A percentile compares a stretch with the other conserved stretches of the same genome.
Conservation (phyloP, 1,140 invertebrate genomes). For the Drosophila kanapiae region DNA sequence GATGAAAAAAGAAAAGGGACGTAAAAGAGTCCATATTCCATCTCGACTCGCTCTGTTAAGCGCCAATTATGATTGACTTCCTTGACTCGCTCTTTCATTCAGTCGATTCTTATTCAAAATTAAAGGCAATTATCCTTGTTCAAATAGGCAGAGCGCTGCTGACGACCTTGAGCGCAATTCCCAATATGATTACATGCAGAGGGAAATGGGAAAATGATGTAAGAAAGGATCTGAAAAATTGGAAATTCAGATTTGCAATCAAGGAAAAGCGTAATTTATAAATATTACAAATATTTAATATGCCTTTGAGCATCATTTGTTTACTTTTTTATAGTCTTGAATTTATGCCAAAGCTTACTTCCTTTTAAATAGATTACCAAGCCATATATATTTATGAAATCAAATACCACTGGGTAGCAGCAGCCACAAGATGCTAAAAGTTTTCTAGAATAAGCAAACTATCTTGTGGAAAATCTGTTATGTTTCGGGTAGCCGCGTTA, state of each 20-base stretch:
- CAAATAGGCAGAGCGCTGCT: conserved; percentile 52
- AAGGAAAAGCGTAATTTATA: conserved; percentile 1
- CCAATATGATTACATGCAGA: conserved; percentile 5
- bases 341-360: neutral
- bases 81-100: conserved; percentile 25
- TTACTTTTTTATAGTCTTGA: neutral
- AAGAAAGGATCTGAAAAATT: neutral
- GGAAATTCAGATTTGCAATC: conserved; percentile 7
- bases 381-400: neutral
- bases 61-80: conserved; percentile 66
- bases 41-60: conserved; percentile 37
- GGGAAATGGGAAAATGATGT: conserved; percentile 33
- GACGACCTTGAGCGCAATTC: conserved; percentile 30
- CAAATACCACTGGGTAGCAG: neutral
- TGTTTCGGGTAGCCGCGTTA: neutral
- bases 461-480: neutral
- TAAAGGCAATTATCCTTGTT: conserved; percentile 73
- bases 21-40: conserved; percentile 23
- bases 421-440: neutral
- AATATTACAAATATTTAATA: neutral
- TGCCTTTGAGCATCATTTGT: neutral
- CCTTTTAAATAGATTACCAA: neutral
- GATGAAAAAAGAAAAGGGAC: conserved; percentile 7
- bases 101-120: conserved; percentile 63
- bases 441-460: neutral